These are phyloP conservation scores for Lycophotia porphyrea DNA, from an alignment of 2,888 invertebrate genomes.

Conservation along the genomic window DNA sequence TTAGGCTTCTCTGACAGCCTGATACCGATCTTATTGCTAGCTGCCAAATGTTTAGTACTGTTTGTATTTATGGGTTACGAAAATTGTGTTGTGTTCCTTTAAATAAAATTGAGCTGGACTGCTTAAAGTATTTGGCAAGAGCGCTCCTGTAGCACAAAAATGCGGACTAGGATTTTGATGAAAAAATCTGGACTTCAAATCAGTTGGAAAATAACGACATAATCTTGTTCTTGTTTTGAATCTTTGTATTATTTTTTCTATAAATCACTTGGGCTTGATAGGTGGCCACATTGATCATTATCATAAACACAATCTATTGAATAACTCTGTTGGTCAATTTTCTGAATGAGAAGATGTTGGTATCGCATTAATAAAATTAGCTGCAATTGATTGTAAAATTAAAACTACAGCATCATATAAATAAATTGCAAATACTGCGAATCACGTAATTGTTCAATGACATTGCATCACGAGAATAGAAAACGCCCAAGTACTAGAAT, in stretches of 20 bases:
- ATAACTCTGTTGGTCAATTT: neutral
- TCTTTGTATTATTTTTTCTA: neutral
- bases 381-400: neutral
- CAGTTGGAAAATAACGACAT: neutral
- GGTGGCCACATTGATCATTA: neutral
- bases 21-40: constrained; percentile 58
- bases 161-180: fast-evolving
- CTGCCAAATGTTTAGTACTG: constrained; percentile 49
- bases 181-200: neutral
- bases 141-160: neutral
- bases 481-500: neutral
- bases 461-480: neutral
- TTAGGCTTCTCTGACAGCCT: constrained; percentile 47
- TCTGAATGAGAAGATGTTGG: neutral
- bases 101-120: neutral
- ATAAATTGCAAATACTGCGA: neutral
- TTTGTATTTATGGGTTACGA: constrained; percentile 36
- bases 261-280: neutral
- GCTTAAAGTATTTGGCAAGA: neutral
- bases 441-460: neutral
- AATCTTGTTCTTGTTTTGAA: neutral
- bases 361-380: neutral
- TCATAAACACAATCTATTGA: neutral
- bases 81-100: constrained; percentile 1
- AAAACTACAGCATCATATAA: neutral